Evolutionary conservation across 2,113 vertebrate genomes (phyloP).

Genomic region (Gopherus flavomarginatus): DNA sequence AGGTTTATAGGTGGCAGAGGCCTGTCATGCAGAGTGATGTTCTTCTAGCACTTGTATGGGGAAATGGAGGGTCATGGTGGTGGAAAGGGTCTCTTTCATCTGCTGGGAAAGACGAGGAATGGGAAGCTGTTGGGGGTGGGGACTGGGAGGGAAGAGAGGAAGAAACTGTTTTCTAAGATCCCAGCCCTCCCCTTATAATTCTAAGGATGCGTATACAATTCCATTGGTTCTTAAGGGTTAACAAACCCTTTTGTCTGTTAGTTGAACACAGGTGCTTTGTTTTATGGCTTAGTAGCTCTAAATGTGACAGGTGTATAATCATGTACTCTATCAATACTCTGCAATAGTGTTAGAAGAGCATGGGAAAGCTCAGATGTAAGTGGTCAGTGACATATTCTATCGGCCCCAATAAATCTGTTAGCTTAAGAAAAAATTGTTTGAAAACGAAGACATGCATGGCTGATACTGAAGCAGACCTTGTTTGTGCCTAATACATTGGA

Average conservation of each 20-base stretch:
- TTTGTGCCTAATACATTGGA: neutral
- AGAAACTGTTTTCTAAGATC: neutral
- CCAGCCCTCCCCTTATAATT: neutral
- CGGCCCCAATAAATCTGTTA: neutral
- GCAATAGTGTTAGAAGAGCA: neutral
- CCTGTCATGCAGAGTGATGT: neutral
- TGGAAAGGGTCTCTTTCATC: neutral
- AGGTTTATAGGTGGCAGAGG: conserved; percentile 2
- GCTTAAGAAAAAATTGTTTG: neutral
- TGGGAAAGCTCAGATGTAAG: neutral
- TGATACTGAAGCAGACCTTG: neutral
- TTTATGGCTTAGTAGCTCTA: neutral
- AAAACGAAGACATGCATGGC: neutral
- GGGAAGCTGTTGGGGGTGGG: neutral
- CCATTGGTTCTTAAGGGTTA: neutral
- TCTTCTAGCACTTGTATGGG: neutral
- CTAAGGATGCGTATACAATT: neutral
- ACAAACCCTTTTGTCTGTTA: neutral
- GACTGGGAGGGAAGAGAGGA: neutral
- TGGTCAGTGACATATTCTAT: neutral
- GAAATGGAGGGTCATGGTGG: accelerated
- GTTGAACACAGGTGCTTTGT: neutral
- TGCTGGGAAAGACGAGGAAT: neutral
- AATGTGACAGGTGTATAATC: neutral
- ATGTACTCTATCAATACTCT: accelerated